Evolutionary conservation across 2,113 vertebrate species (phyloP).

Genomic region (Malurus melanocephalus): DNA sequence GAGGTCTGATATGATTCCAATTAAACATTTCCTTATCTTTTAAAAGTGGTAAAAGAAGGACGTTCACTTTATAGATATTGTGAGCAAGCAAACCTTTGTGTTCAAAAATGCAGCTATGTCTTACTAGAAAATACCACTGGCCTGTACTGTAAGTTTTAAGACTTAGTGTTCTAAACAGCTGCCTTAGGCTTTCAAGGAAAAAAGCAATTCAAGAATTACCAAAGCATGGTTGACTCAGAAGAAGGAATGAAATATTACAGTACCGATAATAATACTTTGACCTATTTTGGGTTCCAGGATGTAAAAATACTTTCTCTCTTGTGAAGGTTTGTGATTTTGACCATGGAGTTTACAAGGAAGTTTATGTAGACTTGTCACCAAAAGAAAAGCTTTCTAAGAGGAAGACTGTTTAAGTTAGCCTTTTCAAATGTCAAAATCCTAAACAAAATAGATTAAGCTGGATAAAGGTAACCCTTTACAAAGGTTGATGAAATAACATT

Average conservation of each 20-base stretch:
- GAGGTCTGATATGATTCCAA: neutral
- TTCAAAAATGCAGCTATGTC: neutral
- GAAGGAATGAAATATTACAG: neutral
- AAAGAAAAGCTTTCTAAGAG: neutral
- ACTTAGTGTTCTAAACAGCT: neutral
- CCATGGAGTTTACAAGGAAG: neutral
- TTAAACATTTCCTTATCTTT: neutral
- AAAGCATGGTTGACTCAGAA: neutral
- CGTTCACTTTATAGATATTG: neutral
- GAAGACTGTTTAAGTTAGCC: slow-evolving; percentile 17
- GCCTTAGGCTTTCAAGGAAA: neutral
- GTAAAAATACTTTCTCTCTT: neutral
- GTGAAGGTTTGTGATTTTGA: neutral
- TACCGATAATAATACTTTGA: neutral
- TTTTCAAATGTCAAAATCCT: slow-evolving; percentile 52
- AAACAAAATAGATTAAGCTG: neutral
- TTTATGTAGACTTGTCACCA: neutral
- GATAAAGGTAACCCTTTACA: slow-evolving; percentile 31
- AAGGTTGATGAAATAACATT: slow-evolving; percentile 52
- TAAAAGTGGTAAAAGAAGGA: neutral
- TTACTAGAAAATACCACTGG: neutral
- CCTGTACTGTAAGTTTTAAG: neutral
- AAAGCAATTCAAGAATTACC: neutral
- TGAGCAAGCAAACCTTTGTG: neutral
- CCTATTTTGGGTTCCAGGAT: neutral